Conservation (phyloP, 1,140 invertebrate genomes). For the Drosophila ananassae region DNA sequence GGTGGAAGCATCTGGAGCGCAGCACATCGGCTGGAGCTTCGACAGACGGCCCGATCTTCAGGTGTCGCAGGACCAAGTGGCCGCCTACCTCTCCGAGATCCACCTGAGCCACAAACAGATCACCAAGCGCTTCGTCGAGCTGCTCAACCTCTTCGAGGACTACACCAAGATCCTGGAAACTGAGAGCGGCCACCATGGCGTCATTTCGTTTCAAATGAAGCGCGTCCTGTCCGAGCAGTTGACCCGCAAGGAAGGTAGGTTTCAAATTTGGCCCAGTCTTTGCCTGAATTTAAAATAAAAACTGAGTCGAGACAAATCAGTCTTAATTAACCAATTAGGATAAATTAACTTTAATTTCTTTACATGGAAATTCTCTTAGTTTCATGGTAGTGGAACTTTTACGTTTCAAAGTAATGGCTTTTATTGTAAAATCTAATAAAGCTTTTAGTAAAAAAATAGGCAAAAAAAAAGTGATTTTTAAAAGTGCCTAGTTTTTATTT, state of each 20-base stretch:
- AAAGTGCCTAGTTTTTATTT: no score
- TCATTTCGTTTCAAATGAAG: constrained; percentile 15
- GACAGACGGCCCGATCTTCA: neutral
- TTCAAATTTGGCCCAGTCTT: no score
- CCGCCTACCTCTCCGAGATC: constrained; percentile 42
- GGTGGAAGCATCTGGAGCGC: neutral
- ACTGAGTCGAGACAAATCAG: neutral
- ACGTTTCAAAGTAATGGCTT: no score
- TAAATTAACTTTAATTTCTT: no score
- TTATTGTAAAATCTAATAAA: no score
- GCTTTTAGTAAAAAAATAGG: no score
- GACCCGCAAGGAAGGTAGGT: constrained; percentile 15
- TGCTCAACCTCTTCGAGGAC: constrained; percentile 56
- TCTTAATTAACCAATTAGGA: neutral
- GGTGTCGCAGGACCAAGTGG: neutral
- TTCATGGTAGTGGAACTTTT: no score
- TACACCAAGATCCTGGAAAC: constrained; percentile 45
- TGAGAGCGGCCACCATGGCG: constrained; percentile 12
- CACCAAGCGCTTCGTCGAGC: constrained; percentile 51
- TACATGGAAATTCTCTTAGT: no score
- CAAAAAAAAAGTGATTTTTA: no score
- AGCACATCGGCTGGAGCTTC: constrained; percentile 44
- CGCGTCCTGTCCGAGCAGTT: constrained; percentile 39
- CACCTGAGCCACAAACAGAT: constrained; percentile 60
- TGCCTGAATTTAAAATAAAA: neutral